Percentiles rank a stretch among this genome's conserved stretches.
phyloP scores from a whole-genome alignment of 2,888 invertebrate genomes.

The Eupithecia inturbata region DNA sequence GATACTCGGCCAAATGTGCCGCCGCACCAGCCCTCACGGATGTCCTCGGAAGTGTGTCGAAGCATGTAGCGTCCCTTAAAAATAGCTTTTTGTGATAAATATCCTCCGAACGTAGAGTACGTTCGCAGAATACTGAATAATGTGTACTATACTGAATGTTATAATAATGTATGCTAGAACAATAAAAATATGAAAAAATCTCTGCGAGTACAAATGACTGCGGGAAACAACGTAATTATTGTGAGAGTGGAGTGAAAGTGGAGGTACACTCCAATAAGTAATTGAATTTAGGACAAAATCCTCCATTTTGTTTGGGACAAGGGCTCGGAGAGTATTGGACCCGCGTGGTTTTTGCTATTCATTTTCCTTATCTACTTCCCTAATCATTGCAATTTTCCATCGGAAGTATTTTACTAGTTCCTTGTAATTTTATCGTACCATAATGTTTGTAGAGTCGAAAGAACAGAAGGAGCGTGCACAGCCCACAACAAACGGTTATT shows the following conservation, averaged over 20 bases:
- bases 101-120: neutral
- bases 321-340: neutral
- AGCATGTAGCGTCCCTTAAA: too few relatives aligned
- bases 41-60: too few relatives aligned
- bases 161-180: too few relatives aligned
- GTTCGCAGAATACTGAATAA: too few relatives aligned
- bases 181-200: neutral
- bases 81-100: neutral
- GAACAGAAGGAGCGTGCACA: too few relatives aligned
- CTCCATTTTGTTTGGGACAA: neutral
- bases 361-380: constrained; percentile 5
- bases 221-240: neutral
- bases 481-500: too few relatives aligned
- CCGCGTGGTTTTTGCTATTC: constrained; percentile 12
- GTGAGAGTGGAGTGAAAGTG: constrained; percentile 9
- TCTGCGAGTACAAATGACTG: neutral
- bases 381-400: constrained; percentile 9
- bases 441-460: too few relatives aligned
- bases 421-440: neutral
- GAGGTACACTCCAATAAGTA: constrained; percentile 12
- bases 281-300: constrained; percentile 10
- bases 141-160: too few relatives aligned
- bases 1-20: too few relatives aligned
- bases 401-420: constrained; percentile 5
- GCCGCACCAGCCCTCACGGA: too few relatives aligned